These are phyloP conservation scores for Drosophila seguyi DNA, from an alignment of 1,140 invertebrate genomes.

Conservation along the genomic window DNA sequence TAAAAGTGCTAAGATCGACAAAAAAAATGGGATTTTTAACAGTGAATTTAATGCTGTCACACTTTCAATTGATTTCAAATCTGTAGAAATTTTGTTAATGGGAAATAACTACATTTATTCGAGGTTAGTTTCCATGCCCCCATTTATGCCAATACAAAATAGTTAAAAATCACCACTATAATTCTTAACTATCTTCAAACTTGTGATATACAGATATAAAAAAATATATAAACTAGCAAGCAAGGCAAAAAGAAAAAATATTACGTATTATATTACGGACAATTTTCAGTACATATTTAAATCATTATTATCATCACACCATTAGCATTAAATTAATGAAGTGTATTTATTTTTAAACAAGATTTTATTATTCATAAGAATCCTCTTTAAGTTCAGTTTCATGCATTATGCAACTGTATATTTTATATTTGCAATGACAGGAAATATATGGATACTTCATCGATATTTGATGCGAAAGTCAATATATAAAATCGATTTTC, in stretches of 20 bases:
- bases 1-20: not conserved
- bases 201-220: constrained; percentile 75
- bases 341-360: constrained; percentile 4
- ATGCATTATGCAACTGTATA: too few species aligned
- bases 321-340: constrained; percentile 7
- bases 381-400: not conserved
- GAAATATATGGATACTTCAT: not conserved
- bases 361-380: not conserved
- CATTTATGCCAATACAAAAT: constrained; percentile 57
- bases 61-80: constrained; percentile 1
- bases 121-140: constrained; percentile 8
- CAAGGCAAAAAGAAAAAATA: constrained; percentile 17
- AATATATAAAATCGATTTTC: too few species aligned
- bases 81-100: not conserved
- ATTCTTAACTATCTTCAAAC: constrained; percentile 71
- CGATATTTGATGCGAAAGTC: too few species aligned
- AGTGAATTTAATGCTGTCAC: not conserved
- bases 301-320: not conserved
- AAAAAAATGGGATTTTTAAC: not conserved
- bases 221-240: constrained; percentile 34
- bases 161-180: constrained; percentile 68
- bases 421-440: too few species aligned
- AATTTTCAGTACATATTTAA: constrained; percentile 20
- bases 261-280: constrained; percentile 2
- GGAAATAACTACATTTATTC: constrained; percentile 17